phyloP scores from a whole-genome alignment of 2,113 vertebrate species.

The Lophochroa leadbeateri region DNA sequence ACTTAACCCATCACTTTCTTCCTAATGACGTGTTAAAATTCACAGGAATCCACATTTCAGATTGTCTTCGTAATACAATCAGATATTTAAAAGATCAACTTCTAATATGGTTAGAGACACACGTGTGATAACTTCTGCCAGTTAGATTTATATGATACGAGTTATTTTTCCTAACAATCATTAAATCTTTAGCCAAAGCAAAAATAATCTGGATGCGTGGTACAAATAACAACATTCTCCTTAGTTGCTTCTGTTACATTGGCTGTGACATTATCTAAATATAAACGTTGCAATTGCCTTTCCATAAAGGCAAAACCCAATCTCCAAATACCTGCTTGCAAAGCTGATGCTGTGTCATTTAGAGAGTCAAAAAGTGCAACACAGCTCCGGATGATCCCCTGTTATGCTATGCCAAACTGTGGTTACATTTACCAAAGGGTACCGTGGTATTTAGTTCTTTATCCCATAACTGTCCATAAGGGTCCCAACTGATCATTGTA shows the following conservation, averaged over 20 bases:
- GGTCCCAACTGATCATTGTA: not conserved
- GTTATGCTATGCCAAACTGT: not conserved
- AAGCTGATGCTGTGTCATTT: not conserved
- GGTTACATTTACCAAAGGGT: not conserved
- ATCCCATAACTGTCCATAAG: not conserved
- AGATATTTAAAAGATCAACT: not conserved
- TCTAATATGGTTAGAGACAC: not conserved
- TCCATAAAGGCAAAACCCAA: not conserved
- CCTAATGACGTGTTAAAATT: not conserved
- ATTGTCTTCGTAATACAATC: not conserved
- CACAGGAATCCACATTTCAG: not conserved
- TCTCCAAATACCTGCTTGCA: not conserved
- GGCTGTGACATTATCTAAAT: not conserved
- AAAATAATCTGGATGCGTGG: not conserved
- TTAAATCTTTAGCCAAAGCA: not conserved
- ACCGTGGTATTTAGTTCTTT: not conserved
- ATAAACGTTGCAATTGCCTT: not conserved
- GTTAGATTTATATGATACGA: not conserved
- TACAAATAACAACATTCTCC: not conserved
- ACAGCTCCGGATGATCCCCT: not conserved
- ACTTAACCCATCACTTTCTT: not conserved
- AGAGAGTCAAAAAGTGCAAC: not conserved
- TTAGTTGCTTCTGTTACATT: not conserved
- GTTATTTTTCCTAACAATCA: not conserved
- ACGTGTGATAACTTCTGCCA: not conserved